A percentile compares a stretch with the other conserved stretches of the same genome.
Evolutionary conservation across 1,140 invertebrate species (phyloP).

Genomic region (Heliconius melpomene): DNA sequence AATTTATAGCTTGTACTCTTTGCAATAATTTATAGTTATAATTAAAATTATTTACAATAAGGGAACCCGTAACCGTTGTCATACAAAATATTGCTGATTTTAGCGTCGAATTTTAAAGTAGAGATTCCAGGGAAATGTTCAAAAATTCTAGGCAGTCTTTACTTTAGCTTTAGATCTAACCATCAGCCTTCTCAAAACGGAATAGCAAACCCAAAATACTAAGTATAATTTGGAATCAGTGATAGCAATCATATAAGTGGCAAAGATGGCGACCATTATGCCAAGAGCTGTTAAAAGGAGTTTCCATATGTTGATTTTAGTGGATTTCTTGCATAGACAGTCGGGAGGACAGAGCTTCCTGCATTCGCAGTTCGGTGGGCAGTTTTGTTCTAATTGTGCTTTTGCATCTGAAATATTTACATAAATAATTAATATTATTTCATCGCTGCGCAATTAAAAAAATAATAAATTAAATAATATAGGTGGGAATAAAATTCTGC

Average conservation of each 20-base stretch:
- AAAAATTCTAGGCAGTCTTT: constrained; percentile 40
- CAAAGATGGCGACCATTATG: constrained; percentile 59
- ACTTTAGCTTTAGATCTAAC: constrained; percentile 51
- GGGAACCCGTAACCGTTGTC: neutral
- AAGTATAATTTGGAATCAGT: constrained; percentile 67
- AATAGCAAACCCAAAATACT: constrained; percentile 67
- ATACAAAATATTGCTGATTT: too few relatives aligned
- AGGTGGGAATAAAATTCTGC: constrained; percentile 29
- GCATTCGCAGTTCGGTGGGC: constrained; percentile 44
- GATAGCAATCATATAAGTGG: constrained; percentile 65
- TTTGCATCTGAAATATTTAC: constrained; percentile 34
- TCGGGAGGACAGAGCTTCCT: constrained; percentile 48
- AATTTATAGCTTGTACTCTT: neutral
- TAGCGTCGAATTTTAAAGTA: neutral
- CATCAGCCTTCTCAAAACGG: constrained; percentile 64
- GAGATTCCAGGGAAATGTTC: neutral
- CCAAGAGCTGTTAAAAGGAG: constrained; percentile 59
- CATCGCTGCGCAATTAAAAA: too few relatives aligned
- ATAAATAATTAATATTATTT: too few relatives aligned
- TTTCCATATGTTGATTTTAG: constrained; percentile 35
- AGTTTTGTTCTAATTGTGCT: constrained; percentile 29
- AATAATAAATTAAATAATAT: too few relatives aligned
- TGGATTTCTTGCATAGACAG: constrained; percentile 49
- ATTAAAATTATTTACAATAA: neutral
- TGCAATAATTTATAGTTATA: neutral